Conservation (phyloP, 1,140 invertebrate species). For the Gryon sp. region DNA sequence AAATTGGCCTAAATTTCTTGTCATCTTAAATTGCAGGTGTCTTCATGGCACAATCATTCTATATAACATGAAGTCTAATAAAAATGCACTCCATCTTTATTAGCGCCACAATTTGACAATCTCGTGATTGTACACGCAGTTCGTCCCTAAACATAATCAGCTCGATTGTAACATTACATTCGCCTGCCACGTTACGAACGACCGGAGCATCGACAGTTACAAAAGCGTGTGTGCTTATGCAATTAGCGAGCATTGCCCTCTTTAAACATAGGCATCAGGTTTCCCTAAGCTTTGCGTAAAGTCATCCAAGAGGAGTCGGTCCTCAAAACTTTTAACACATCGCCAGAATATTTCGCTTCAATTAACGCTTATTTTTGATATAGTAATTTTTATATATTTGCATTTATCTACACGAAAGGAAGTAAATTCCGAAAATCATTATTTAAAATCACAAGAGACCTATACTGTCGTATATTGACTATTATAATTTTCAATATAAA, state of each 20-base stretch:
- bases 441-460: too few species aligned
- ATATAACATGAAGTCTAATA: constrained; percentile 8
- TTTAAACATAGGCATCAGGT: constrained; percentile 28
- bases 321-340: constrained; percentile 6
- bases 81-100: constrained; percentile 16
- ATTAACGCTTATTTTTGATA: too few species aligned
- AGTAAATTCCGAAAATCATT: too few species aligned
- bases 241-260: constrained; percentile 49
- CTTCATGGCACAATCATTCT: not conserved
- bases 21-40: not conserved
- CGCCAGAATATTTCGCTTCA: too few species aligned
- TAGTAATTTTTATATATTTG: too few species aligned
- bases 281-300: constrained; percentile 18
- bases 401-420: too few species aligned
- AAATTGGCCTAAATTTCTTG: too few species aligned
- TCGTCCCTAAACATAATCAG: constrained; percentile 26
- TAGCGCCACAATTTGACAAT: constrained; percentile 31
- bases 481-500: too few species aligned
- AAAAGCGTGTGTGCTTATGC: constrained; percentile 23
- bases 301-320: constrained; percentile 1
- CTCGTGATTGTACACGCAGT: constrained; percentile 18
- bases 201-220: constrained; percentile 8
- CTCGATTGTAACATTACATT: constrained; percentile 25
- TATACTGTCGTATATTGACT: too few species aligned
- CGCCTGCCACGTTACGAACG: not conserved